These are phyloP conservation scores for Fragum whitleyi DNA, from an alignment of 2,888 invertebrate species.

Conservation along the genomic window DNA sequence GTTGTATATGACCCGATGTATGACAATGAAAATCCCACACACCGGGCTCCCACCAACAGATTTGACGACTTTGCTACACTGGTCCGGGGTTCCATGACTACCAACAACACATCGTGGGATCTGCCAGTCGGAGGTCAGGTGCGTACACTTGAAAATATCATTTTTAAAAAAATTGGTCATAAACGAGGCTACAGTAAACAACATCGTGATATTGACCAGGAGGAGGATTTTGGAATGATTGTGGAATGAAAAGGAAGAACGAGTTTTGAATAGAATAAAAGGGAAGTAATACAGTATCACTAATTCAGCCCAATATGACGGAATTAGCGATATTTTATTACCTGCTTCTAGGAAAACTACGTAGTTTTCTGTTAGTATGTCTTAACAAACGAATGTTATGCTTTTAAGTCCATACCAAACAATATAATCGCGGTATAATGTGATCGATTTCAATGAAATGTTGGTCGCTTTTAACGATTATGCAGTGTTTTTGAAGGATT, in stretches of 20 bases:
- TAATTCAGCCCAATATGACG: no score
- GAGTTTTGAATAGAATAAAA: not conserved
- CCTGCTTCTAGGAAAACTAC: no score
- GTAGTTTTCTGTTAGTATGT: no score
- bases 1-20: slow-evolving; percentile 51
- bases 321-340: not conserved
- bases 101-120: slow-evolving; percentile 30
- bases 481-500: no score
- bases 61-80: slow-evolving; percentile 39
- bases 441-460: no score
- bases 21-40: slow-evolving; percentile 35
- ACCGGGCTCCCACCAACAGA: slow-evolving; percentile 40
- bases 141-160: not conserved
- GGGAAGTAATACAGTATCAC: no score
- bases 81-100: not conserved
- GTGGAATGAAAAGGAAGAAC: not conserved
- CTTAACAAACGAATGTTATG: no score
- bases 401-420: no score
- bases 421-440: no score
- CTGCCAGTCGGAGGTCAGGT: not conserved
- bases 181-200: not conserved
- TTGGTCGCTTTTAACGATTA: no score
- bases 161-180: not conserved
- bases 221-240: not conserved
- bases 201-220: no score